phyloP scores from a whole-genome alignment of 2,888 invertebrate genomes.

The Sminthurides aquaticus region DNA sequence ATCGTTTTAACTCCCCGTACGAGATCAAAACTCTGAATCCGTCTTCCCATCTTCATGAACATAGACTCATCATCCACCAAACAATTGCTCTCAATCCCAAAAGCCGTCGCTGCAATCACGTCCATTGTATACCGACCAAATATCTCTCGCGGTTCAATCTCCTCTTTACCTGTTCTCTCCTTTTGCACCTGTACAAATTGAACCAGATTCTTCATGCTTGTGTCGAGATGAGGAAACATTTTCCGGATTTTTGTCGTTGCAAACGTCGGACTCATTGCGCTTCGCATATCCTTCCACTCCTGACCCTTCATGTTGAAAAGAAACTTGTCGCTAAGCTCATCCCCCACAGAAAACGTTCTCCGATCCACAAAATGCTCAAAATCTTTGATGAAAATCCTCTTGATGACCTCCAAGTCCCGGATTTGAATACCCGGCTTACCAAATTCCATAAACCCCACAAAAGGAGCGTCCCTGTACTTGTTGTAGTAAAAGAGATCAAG shows the following conservation, averaged over 20 bases:
- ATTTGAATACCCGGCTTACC: conserved; percentile 24
- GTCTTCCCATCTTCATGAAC: conserved; percentile 44
- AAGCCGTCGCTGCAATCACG: conserved; percentile 48
- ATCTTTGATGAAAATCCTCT: conserved; percentile 35
- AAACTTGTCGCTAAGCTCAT: conserved; percentile 25
- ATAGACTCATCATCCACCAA: conserved; percentile 45
- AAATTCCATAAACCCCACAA: conserved; percentile 30
- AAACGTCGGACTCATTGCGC: conserved; percentile 33
- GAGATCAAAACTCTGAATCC: conserved; percentile 18
- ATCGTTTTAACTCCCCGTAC: not conserved
- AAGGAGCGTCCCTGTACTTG: conserved; percentile 18
- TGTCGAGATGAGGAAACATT: conserved; percentile 37
- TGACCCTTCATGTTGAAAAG: conserved; percentile 27
- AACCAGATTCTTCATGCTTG: conserved; percentile 22
- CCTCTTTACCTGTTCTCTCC: conserved; percentile 14
- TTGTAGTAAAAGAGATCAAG: conserved; percentile 14
- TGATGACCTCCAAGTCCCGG: conserved; percentile 35
- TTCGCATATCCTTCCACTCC: conserved; percentile 34
- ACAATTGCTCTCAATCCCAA: conserved; percentile 48
- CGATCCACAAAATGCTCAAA: conserved; percentile 32
- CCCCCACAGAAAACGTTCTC: conserved; percentile 13
- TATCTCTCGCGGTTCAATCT: conserved; percentile 28
- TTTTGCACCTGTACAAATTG: not conserved
- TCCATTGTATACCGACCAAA: conserved; percentile 42
- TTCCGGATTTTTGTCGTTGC: conserved; percentile 25